Conservation (phyloP, 2,888 invertebrate genomes). For the Galerucella pusilla region DNA sequence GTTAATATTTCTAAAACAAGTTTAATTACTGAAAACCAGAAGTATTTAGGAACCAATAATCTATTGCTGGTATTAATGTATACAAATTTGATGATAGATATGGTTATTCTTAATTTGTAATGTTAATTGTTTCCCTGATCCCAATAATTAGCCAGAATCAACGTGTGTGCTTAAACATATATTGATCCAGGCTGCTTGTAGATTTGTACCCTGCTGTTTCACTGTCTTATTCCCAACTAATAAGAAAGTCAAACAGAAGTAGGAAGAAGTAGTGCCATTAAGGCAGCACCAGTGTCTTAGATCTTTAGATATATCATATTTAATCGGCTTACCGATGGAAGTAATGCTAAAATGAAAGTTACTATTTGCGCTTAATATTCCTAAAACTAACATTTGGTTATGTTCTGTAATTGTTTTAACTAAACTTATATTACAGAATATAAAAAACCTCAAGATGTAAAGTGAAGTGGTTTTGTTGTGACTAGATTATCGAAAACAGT, state of each 20-base stretch:
- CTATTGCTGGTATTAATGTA: too few relatives aligned
- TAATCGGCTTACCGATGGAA: constrained; percentile 57
- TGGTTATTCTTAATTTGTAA: not conserved
- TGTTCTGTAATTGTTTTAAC: not conserved
- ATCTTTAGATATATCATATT: constrained; percentile 54
- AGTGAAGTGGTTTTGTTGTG: not conserved
- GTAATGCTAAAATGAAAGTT: constrained; percentile 53
- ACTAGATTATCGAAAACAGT: too few relatives aligned
- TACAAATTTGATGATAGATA: too few relatives aligned
- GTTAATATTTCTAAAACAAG: too few relatives aligned
- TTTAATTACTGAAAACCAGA: too few relatives aligned
- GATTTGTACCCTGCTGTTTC: constrained; percentile 35
- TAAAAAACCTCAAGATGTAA: not conserved
- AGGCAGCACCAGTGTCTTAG: constrained; percentile 52
- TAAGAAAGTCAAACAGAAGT: constrained; percentile 52
- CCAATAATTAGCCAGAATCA: constrained; percentile 1
- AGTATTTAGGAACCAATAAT: too few relatives aligned
- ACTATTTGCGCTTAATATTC: constrained; percentile 40
- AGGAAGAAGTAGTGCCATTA: constrained; percentile 49
- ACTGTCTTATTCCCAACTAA: constrained; percentile 42
- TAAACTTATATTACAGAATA: not conserved
- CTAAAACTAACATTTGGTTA: constrained; percentile 31
- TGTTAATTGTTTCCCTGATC: not conserved
- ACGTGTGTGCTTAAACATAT: constrained; percentile 13
- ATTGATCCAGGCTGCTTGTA: constrained; percentile 20